These are phyloP conservation scores for Sus cebifrons DNA, from an alignment of 2,797 vertebrate genomes.

Conservation along the genomic window DNA sequence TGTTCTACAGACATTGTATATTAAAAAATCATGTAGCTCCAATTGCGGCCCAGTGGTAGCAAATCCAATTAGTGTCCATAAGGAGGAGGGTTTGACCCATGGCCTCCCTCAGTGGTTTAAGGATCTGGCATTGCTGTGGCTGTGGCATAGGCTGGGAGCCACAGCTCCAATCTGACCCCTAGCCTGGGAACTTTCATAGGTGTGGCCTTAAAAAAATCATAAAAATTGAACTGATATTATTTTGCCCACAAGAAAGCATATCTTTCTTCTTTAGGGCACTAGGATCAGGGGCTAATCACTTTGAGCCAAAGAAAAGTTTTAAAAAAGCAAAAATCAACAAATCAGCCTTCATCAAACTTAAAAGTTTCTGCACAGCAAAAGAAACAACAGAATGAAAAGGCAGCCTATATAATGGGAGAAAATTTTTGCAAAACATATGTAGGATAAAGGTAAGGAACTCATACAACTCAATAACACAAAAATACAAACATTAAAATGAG, in stretches of 20 bases:
- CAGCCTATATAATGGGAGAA: neutral
- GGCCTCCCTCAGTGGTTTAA: too few relatives aligned
- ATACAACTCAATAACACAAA: neutral
- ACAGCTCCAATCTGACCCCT: too few relatives aligned
- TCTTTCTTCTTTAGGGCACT: neutral
- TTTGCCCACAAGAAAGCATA: neutral
- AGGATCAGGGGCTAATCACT: neutral
- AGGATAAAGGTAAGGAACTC: neutral
- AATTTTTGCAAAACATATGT: neutral
- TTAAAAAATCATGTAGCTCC: neutral
- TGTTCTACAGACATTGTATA: neutral
- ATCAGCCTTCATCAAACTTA: neutral
- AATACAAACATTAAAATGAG: neutral
- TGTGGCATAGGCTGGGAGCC: too few relatives aligned
- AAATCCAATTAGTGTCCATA: too few relatives aligned
- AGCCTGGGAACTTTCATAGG: too few relatives aligned
- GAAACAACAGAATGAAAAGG: neutral
- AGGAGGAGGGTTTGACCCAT: too few relatives aligned
- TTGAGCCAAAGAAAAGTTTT: neutral
- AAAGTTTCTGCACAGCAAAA: neutral
- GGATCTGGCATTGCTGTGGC: too few relatives aligned
- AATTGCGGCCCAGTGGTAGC: too few relatives aligned
- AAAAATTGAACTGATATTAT: conserved; percentile 3
- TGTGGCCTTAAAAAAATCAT: neutral
- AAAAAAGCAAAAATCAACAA: neutral